These are phyloP conservation scores for Xenentodon cancila DNA, from an alignment of 2,797 vertebrate genomes.

Conservation along the genomic window DNA sequence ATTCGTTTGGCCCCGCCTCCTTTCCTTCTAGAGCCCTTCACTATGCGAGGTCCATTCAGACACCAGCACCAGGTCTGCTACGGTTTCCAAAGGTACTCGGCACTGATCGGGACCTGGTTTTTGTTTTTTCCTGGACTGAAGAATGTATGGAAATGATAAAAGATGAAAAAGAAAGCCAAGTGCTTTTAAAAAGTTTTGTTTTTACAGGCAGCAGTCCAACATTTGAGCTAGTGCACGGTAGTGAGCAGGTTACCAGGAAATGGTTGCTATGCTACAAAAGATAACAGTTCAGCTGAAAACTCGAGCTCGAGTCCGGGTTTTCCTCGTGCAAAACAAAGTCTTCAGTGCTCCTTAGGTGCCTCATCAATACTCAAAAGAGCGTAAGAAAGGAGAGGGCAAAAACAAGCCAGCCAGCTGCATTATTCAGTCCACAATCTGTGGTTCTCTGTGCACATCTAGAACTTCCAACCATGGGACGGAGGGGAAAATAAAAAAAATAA, in stretches of 20 bases:
- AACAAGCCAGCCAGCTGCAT: not conserved
- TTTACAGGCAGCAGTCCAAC: too few species aligned
- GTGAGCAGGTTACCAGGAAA: constrained; percentile 25
- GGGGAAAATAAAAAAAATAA: not conserved
- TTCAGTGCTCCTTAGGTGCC: constrained; percentile 28
- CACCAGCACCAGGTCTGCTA: constrained; percentile 2
- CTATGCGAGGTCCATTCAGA: not conserved
- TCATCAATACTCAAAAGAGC: constrained; percentile 44
- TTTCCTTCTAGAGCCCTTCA: not conserved
- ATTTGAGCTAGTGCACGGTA: too few species aligned
- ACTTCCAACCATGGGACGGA: not conserved
- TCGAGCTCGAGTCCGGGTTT: constrained; percentile 13
- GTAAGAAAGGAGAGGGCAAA: not conserved
- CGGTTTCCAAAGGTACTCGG: constrained; percentile 1
- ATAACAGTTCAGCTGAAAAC: constrained; percentile 30
- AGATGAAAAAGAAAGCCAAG: too few species aligned
- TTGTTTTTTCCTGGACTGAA: too few species aligned
- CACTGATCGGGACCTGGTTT: not conserved
- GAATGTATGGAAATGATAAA: too few species aligned
- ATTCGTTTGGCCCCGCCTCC: constrained; percentile 2
- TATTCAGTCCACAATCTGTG: not conserved
- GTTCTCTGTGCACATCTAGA: not conserved
- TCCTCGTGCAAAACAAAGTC: constrained; percentile 2
- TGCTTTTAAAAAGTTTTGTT: too few species aligned
- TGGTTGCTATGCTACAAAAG: constrained; percentile 51